A percentile compares a stretch with the other conserved stretches of the same genome.
Conservation (phyloP, 2,888 invertebrate species). For the Heliconius erato region DNA sequence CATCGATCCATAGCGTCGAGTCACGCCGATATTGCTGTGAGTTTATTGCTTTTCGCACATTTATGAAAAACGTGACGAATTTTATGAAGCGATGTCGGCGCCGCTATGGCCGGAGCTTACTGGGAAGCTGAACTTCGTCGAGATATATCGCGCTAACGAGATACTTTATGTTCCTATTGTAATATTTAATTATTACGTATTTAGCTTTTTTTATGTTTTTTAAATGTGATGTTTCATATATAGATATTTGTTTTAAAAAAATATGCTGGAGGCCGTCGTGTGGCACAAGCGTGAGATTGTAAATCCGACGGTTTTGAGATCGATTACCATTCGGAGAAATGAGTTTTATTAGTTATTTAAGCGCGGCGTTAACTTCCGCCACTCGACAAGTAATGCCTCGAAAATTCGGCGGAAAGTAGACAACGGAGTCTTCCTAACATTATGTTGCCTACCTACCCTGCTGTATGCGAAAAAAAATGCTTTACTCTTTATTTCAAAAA, state of each 20-base stretch:
- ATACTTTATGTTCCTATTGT: neutral
- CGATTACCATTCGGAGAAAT: too few species aligned
- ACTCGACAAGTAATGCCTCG: too few species aligned
- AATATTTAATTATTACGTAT: neutral
- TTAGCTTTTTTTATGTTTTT: neutral
- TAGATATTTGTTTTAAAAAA: neutral
- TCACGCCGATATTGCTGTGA: slow-evolving; percentile 46
- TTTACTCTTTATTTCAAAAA: too few species aligned
- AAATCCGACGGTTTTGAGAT: too few species aligned
- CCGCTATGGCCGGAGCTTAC: slow-evolving; percentile 14
- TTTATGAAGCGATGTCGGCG: slow-evolving; percentile 44
- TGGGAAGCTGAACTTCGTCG: neutral
- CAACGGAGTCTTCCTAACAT: too few species aligned
- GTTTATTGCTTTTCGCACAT: slow-evolving; percentile 58
- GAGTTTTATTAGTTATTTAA: too few species aligned
- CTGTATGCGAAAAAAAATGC: too few species aligned
- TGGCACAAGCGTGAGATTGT: too few species aligned
- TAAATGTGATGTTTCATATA: neutral
- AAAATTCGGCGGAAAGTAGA: too few species aligned
- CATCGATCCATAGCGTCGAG: slow-evolving; percentile 40
- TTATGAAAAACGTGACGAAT: slow-evolving; percentile 65
- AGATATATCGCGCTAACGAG: neutral
- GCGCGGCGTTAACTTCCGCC: too few species aligned
- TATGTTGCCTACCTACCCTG: too few species aligned
- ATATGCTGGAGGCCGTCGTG: too few species aligned